Evolutionary conservation across 23 tunicate species (phyloP), one percentile per base, ranked within the genome.

Genomic region (Ascidia mentula): DNA sequence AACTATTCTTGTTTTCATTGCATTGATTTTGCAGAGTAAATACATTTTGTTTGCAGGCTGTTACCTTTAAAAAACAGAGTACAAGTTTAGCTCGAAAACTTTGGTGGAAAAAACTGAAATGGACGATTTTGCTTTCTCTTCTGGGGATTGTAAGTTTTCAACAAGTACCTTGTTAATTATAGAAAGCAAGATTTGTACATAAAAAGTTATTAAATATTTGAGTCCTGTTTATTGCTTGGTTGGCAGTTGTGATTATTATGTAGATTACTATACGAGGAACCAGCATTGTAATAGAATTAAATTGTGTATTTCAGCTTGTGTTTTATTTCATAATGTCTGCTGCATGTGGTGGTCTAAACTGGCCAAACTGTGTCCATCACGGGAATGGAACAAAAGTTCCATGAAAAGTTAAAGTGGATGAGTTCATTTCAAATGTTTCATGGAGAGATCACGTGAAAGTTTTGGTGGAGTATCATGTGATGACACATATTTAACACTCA

Each of bases 81-180:
- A 86, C 97, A 0, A 81, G 40, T 75, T 40, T 91, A 34, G 84
- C 80, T 6, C 46, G 97, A 18, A 80, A 78, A 40, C 42, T 91
- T 39, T 75, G 84, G 60, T 91, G 97, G 87, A 91, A 91, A 73
- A 91, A 91, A 45, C 77, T 80, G 34, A 90, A 85, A 79, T 28
- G 80, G 22, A 80, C 74, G 0, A 73, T 87, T 18, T 30, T 90
- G 31, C 38, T 84, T 1, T 18, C 69, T 6, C 33, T 90, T 20
- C 69, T 80, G 42, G 89, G 72, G 18, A 40, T 90, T 18, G 89
- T 85, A 71, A 85, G 89, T 77, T 34, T 32, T 42, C 45, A 20
- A 20, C 53, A 53, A 9, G n/a, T n/a, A n/a, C n/a, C n/a, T n/a
- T n/a, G n/a, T n/a, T n/a, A n/a, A n/a, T n/a, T n/a, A n/a, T n/a